Evolutionary conservation across 2,888 invertebrate genomes (phyloP).

Genomic region (Peribatodes rhomboidaria): DNA sequence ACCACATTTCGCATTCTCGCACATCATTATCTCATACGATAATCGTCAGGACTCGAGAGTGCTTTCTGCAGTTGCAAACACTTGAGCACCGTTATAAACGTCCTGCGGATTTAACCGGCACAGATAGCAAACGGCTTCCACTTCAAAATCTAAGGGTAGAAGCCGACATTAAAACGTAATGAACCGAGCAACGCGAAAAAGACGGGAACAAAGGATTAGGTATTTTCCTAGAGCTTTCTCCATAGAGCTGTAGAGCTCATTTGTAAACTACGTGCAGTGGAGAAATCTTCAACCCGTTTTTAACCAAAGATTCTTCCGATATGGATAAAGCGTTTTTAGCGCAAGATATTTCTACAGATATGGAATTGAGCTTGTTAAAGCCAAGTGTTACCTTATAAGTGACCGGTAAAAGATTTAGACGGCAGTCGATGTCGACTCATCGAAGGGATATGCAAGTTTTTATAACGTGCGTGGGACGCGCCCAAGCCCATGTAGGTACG

Average conservation of each 20-base stretch:
- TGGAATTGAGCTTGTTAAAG: conserved; percentile 26
- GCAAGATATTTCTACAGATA: conserved; percentile 9
- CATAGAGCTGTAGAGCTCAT: conserved; percentile 37
- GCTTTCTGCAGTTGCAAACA: conserved; percentile 49
- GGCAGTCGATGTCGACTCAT: conserved; percentile 35
- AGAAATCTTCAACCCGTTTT: conserved; percentile 31
- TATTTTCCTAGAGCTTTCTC: conserved; percentile 21
- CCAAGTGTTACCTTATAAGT: conserved; percentile 24
- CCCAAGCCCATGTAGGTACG: conserved; percentile 32
- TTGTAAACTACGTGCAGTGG: conserved; percentile 33
- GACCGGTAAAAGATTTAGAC: conserved; percentile 34
- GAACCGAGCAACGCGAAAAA: conserved; percentile 30
- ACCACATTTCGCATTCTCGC: conserved; percentile 51
- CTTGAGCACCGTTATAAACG: conserved; percentile 54
- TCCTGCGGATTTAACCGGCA: conserved; percentile 53
- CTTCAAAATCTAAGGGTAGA: conserved; percentile 33
- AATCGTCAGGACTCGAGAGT: conserved; percentile 56
- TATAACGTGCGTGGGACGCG: conserved; percentile 30
- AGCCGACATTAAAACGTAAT: conserved; percentile 39
- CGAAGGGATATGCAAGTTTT: conserved; percentile 36
- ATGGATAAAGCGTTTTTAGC: conserved; percentile 24
- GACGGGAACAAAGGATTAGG: conserved; percentile 37
- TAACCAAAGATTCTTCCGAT: conserved; percentile 22
- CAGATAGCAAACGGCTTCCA: conserved; percentile 50
- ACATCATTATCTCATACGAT: conserved; percentile 55